Evolutionary conservation across 2,888 invertebrate genomes (phyloP).

Genomic region (Temnothorax unifasciatus): DNA sequence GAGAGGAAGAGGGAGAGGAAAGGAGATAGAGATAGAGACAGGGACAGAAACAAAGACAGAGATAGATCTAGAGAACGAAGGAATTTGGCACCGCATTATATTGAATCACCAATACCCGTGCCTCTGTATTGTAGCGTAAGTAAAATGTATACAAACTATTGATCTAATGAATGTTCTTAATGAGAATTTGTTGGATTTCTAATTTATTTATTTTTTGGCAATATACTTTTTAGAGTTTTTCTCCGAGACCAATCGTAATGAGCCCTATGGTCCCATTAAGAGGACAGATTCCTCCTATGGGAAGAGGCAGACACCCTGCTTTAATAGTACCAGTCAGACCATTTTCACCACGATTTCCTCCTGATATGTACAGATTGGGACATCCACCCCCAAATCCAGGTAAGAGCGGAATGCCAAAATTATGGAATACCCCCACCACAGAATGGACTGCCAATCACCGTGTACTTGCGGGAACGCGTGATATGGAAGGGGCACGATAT

Average conservation of each 20-base stretch:
- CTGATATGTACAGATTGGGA: constrained; percentile 68
- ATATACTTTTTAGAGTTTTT: constrained; percentile 65
- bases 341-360: constrained; percentile 76
- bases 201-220: not conserved
- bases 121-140: constrained; percentile 77
- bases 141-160: constrained; percentile 11
- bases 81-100: constrained; percentile 53
- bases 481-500: too few relatives aligned
- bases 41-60: constrained; percentile 44
- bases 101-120: constrained; percentile 72
- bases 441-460: too few relatives aligned
- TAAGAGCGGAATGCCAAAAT: too few relatives aligned
- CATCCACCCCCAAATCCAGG: constrained; percentile 63
- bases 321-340: constrained; percentile 72
- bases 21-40: constrained; percentile 55
- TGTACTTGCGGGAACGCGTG: too few relatives aligned
- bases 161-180: not conserved
- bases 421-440: too few relatives aligned
- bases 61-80: constrained; percentile 64
- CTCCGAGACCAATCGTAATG: constrained; percentile 77
- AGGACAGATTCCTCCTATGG: constrained; percentile 70
- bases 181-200: not conserved
- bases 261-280: constrained; percentile 74
- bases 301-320: constrained; percentile 71
- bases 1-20: constrained; percentile 47